Base-by-base conservation (phyloP, 2,888 invertebrate genomes). In the Furcula furcula region DNA sequence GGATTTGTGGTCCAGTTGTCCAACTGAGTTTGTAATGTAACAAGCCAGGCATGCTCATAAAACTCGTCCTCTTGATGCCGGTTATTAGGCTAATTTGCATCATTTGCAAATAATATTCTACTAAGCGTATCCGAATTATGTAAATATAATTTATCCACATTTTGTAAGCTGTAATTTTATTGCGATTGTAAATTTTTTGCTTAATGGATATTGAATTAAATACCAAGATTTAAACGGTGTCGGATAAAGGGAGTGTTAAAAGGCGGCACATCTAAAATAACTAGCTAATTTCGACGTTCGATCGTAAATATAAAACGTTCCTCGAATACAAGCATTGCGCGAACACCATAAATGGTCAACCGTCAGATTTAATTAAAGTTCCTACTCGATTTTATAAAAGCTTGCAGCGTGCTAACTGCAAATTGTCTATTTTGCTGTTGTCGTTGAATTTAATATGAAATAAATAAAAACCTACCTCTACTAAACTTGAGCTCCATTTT, bases 251-350 rank as follows among this genome's bases (percentile, higher is more conserved):
- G 55, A 55, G 38, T 52, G 26, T 34, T 40, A 46, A 50, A 48
- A 48, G 44, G 49, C 46, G 51, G 42, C 46, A 46, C 43, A 43
- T 64, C 41, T 44, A 36, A 56, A 54, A 55, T 62, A 55, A 50
- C 35, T 41, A 16, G n/a, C 38, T 61, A 60, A 66, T 60, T 40
- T 36, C 45, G 46, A 47, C 45, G 55, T 37, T 21, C 12, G 37
- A 41, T 48, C 25, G 43, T 47, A 44, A 41, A 51, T 38, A 34
- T 40, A 31, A 31, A 40, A 30, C 10, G 28, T 14, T 34, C 7
- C 19, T 29, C 9, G 21, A 31, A 29, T 15, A n/a, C 29, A 14
- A 11, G 26, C 27, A 27, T 30, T 30, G 29, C 31, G 29, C 40
- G 36, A 39, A 40, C 27, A 26, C 30, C 31, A 31, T 43, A 46